Evolutionary conservation across 2,888 invertebrate genomes (phyloP).

Genomic region (Synanthedon andrenaeformis): DNA sequence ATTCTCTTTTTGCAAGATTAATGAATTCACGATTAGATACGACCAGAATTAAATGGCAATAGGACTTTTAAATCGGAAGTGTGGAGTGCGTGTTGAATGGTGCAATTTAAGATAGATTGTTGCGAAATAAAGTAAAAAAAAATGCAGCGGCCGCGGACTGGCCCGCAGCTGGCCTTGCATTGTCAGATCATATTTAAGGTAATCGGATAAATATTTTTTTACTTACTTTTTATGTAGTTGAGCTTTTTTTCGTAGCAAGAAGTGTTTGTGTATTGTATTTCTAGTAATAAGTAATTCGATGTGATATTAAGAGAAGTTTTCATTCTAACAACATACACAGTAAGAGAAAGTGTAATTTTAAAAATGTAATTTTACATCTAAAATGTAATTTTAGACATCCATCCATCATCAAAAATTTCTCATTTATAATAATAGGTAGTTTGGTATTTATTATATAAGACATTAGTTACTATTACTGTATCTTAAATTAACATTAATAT

Average conservation of each 20-base stretch:
- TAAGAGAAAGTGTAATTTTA: too few relatives aligned
- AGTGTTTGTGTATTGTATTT: not conserved
- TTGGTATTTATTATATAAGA: too few relatives aligned
- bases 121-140: slow-evolving; percentile 36
- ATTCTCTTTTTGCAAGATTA: slow-evolving; percentile 48
- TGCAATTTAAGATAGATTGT: slow-evolving; percentile 54
- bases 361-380: too few relatives aligned
- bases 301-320: too few relatives aligned
- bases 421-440: too few relatives aligned
- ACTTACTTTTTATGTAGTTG: slow-evolving; percentile 12
- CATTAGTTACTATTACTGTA: too few relatives aligned
- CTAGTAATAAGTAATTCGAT: not conserved
- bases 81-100: slow-evolving; percentile 46
- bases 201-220: slow-evolving; percentile 61
- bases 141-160: slow-evolving; percentile 41
- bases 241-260: not conserved
- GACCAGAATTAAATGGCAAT: slow-evolving; percentile 62
- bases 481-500: too few relatives aligned
- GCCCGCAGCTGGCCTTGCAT: slow-evolving; percentile 18
- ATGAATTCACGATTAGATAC: slow-evolving; percentile 65
- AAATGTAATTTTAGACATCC: too few relatives aligned
- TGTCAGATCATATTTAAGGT: slow-evolving; percentile 20
- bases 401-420: too few relatives aligned
- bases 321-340: too few relatives aligned
- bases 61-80: slow-evolving; percentile 63